Evolutionary conservation across 1,140 invertebrate genomes (phyloP).

Genomic region (Calephelis nemesis): DNA sequence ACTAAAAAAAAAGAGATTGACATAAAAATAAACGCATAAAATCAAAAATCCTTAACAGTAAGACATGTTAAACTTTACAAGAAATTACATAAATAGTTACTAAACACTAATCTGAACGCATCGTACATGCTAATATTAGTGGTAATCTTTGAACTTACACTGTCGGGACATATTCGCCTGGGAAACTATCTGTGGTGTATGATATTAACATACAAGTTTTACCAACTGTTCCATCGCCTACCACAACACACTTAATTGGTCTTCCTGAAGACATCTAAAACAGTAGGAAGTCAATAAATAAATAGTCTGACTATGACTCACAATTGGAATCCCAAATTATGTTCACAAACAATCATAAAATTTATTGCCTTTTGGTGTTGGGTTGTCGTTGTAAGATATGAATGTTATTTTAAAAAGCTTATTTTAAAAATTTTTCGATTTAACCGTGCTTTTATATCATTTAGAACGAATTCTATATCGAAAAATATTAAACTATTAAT

Average conservation of each 20-base stretch:
- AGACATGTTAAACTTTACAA: background rate
- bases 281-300: conserved; percentile 16
- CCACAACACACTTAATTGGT: conserved; percentile 98
- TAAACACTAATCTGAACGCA: background rate
- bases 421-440: too few relatives aligned
- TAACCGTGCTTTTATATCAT: background rate
- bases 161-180: conserved; percentile 98
- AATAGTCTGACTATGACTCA: conserved; percentile 11
- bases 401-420: background rate
- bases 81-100: background rate
- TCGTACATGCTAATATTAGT: too few relatives aligned
- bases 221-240: conserved; percentile 94
- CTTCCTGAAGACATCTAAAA: conserved; percentile 89
- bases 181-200: conserved; percentile 99
- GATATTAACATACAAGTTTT: conserved; percentile 99
- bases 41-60: background rate
- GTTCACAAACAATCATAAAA: background rate
- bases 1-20: too few relatives aligned
- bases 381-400: background rate
- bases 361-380: conserved; percentile 4
- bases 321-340: conserved; percentile 17
- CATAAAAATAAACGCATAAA: too few relatives aligned
- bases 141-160: conserved; percentile 84
- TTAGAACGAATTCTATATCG: background rate
- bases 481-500: conserved; percentile 9